phyloP scores from a whole-genome alignment of 2,888 invertebrate genomes.

The Sipha maydis region DNA sequence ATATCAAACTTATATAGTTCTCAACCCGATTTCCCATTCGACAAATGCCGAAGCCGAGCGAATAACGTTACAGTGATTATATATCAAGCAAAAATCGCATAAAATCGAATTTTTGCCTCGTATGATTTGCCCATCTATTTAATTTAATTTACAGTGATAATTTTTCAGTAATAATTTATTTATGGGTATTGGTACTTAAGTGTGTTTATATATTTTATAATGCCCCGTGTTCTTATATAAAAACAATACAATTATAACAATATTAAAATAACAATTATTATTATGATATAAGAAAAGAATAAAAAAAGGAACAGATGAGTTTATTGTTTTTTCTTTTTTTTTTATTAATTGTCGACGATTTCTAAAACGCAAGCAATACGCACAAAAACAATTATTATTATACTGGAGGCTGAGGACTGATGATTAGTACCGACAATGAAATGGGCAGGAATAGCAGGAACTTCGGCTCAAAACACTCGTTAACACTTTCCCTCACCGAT shows the following conservation, averaged over 20 bases:
- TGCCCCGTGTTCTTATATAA: background rate
- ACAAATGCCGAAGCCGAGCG: too few relatives aligned
- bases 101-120: too few relatives aligned
- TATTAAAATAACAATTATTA: slow-evolving; percentile 1
- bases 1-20: too few relatives aligned
- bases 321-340: slow-evolving; percentile 53
- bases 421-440: slow-evolving; percentile 51
- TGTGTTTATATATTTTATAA: background rate
- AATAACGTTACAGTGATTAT: too few relatives aligned
- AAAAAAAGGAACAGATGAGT: slow-evolving; percentile 23
- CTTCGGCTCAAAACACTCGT: slow-evolving; percentile 58
- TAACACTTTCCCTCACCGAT: slow-evolving; percentile 60
- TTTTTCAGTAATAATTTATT: background rate
- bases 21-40: too few relatives aligned
- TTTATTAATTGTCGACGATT: slow-evolving; percentile 46
- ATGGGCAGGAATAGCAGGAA: slow-evolving; percentile 57
- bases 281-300: slow-evolving; percentile 14
- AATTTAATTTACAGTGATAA: background rate
- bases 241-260: background rate
- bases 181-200: background rate
- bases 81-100: too few relatives aligned
- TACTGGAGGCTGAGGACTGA: slow-evolving; percentile 24
- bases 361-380: slow-evolving; percentile 54
- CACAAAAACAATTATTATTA: slow-evolving; percentile 57
- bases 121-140: too few relatives aligned